Evolutionary conservation across 2,888 invertebrate species (phyloP), one percentile per base, ranked within the genome.

Genomic region (Pocota personata): DNA sequence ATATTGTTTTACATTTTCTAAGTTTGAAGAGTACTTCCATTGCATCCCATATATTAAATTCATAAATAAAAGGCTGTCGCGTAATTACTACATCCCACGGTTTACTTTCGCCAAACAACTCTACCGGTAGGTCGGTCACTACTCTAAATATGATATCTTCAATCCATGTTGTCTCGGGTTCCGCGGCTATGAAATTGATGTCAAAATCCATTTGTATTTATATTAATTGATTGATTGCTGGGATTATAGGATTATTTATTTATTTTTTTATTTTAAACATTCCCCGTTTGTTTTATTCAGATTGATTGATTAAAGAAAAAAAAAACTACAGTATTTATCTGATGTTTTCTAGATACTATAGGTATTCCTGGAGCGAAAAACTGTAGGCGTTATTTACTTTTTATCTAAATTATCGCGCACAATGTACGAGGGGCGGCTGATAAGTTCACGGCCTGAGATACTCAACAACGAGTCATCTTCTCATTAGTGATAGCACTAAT

Each of bases 31-130:
- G 57, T 24, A 72, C 27, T 30, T 75, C 27, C 12, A 73, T 40
- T 10, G 88, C 87, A 6, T 69, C 37, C 0, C 30, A 21, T 14
- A 82, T 35, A 5, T 52, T 46, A 19, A 71, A 75, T 24, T 55
- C 21, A 10, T 77, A 30, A 21, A 88, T 72, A 27, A 88, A 87
- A 1, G 88, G 73, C 21, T 52, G 76, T 48, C 67, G 62, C 1
- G 75, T 76, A 40, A 88, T 71, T 3, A 82, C n/a, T 32, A 57
- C 40, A 12, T 57, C 37, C 75, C 75, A 84, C 0, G 62, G 58
- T 12, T 1, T 30, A 24, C 27, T 12, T 10, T 55, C 76, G 27
- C 19, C 66, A 40, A 86, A 84, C 10, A 84, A 16, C 24, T 58
- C 40, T 1, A 37, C 14, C 8, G 84, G 80, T 2, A 80, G 30